phyloP scores from a whole-genome alignment of 2,888 invertebrate genomes.

The Matsumyia berberina region DNA sequence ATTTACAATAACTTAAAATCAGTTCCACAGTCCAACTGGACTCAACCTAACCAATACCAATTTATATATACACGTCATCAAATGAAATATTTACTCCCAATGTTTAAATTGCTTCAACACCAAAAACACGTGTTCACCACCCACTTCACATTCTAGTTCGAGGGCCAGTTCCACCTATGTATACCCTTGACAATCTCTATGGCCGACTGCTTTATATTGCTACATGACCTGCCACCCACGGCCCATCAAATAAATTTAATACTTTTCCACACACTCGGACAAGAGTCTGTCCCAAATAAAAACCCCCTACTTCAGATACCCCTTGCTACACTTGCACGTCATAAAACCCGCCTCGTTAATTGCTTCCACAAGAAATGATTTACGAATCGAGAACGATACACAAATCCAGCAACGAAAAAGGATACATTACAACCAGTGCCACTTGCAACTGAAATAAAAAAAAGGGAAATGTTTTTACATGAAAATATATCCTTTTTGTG shows the following conservation, averaged over 20 bases:
- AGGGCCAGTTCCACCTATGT: conserved; percentile 7
- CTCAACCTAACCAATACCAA: conserved; percentile 4
- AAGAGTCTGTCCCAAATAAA: conserved; percentile 12
- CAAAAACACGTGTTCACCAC: conserved; percentile 39
- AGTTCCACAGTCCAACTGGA: neutral
- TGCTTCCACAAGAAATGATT: conserved; percentile 72
- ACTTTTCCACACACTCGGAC: conserved; percentile 23
- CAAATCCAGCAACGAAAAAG: conserved; percentile 42
- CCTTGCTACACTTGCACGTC: conserved; percentile 67
- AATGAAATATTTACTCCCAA: conserved; percentile 44
- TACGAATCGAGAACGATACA: conserved; percentile 35
- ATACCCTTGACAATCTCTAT: conserved; percentile 18
- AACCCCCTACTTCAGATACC: neutral
- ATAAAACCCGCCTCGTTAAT: conserved; percentile 69
- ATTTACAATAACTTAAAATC: neutral
- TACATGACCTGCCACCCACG: conserved; percentile 12
- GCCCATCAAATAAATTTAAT: conserved; percentile 58
- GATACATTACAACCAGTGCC: conserved; percentile 27
- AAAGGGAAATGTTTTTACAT: conserved; percentile 60
- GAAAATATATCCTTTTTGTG: conserved; percentile 17
- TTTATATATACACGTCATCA: conserved; percentile 15
- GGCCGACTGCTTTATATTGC: conserved; percentile 10
- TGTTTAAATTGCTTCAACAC: conserved; percentile 52
- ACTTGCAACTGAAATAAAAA: conserved; percentile 53
- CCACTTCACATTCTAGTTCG: conserved; percentile 9